Conservation (phyloP, 1,140 invertebrate species). For the Pantala flavescens region DNA sequence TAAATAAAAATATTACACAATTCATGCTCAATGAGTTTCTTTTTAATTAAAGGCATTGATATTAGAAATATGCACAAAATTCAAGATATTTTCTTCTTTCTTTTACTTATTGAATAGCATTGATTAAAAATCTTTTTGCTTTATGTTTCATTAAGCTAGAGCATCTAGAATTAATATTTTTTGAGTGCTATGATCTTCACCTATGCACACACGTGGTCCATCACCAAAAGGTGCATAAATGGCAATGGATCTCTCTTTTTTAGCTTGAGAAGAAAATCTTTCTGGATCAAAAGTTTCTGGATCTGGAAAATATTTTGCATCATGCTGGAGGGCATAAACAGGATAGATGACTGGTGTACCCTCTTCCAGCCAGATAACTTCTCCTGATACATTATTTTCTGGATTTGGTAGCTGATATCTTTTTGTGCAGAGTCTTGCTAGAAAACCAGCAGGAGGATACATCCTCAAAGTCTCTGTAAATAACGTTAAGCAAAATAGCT, state of each 20-base stretch:
- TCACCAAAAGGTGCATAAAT: slow-evolving; percentile 46
- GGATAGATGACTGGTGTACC: slow-evolving; percentile 29
- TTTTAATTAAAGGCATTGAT: too few relatives aligned
- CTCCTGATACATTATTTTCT: slow-evolving; percentile 31
- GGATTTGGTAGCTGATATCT: slow-evolving; percentile 11
- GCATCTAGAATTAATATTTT: too few relatives aligned
- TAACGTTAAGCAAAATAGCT: too few relatives aligned
- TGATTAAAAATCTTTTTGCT: too few relatives aligned
- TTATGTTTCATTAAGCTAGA: too few relatives aligned
- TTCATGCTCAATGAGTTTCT: too few relatives aligned
- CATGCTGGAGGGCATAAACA: slow-evolving; percentile 32
- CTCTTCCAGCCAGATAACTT: slow-evolving; percentile 30
- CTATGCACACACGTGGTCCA: slow-evolving; percentile 38
- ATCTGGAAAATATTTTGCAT: slow-evolving; percentile 44
- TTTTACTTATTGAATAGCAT: too few relatives aligned
- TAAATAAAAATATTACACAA: too few relatives aligned
- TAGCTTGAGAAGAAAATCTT: slow-evolving; percentile 40
- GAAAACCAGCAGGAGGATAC: slow-evolving; percentile 40
- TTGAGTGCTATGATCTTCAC: slow-evolving; percentile 15
- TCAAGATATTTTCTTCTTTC: too few relatives aligned
- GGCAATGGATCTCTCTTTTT: slow-evolving; percentile 25
- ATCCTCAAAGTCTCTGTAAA: slow-evolving; percentile 44
- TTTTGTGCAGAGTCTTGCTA: slow-evolving; percentile 23
- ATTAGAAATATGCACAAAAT: too few relatives aligned
- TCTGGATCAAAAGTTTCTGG: slow-evolving; percentile 53